These are phyloP conservation scores for Cryptosula pallasiana DNA, from an alignment of 2,888 invertebrate genomes.

Conservation along the genomic window DNA sequence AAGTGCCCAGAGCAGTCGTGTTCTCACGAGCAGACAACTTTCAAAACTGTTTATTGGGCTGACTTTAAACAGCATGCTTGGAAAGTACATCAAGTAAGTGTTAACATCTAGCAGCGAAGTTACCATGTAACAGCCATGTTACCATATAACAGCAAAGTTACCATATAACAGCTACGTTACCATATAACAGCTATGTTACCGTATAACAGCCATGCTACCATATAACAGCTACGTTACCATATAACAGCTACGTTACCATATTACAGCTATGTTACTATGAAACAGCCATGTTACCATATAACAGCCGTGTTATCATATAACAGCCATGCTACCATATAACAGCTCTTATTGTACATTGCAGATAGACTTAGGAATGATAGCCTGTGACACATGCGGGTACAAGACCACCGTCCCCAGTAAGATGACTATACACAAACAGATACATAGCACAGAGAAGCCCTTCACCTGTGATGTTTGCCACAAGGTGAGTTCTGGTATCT, in stretches of 20 bases:
- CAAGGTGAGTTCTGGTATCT: conserved; percentile 57
- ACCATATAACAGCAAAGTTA: too few relatives aligned
- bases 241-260: too few relatives aligned
- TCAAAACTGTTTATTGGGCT: conserved; percentile 61
- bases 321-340: too few relatives aligned
- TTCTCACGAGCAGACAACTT: conserved; percentile 58
- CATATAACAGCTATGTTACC: too few relatives aligned
- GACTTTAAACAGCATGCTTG: conserved; percentile 66
- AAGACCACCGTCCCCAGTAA: conserved; percentile 58
- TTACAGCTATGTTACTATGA: too few relatives aligned
- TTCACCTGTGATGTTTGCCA: conserved; percentile 59
- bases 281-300: too few relatives aligned
- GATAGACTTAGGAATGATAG: conserved; percentile 72
- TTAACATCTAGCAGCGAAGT: too few relatives aligned
- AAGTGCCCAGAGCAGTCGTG: conserved; percentile 42
- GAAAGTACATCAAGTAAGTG: conserved; percentile 60
- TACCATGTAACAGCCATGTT: too few relatives aligned
- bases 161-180: too few relatives aligned
- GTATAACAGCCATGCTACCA: too few relatives aligned
- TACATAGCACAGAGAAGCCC: conserved; percentile 51
- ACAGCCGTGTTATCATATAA: too few relatives aligned
- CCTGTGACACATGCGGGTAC: conserved; percentile 57
- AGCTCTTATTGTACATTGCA: not conserved
- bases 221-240: too few relatives aligned
- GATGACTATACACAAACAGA: conserved; percentile 69